phyloP scores from a whole-genome alignment of 2,888 invertebrate genomes.

The Coleophora flavipennella region DNA sequence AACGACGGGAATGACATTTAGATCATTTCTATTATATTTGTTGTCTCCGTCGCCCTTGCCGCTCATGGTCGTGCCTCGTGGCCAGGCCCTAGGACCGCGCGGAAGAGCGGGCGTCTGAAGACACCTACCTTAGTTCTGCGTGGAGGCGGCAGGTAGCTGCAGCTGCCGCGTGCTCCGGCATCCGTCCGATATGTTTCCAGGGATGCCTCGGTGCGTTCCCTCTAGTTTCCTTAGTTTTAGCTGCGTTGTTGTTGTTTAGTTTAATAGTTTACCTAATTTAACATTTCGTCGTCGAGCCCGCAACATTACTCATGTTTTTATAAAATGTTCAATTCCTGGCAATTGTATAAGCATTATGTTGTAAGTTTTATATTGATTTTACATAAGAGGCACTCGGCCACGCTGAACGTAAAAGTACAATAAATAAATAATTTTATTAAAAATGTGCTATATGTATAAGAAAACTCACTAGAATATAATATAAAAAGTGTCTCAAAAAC shows the following conservation, averaged over 20 bases:
- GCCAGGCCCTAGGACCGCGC: too few relatives aligned
- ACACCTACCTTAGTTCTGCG: not conserved
- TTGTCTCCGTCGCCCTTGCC: too few relatives aligned
- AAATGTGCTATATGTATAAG: constrained; percentile 54
- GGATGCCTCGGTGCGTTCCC: constrained; percentile 27
- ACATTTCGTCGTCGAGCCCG: constrained; percentile 20
- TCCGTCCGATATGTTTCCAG: constrained; percentile 32
- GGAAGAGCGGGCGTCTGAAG: too few relatives aligned
- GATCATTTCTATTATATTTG: too few relatives aligned
- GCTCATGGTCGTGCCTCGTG: too few relatives aligned
- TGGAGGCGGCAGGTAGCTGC: not conserved
- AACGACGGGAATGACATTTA: too few relatives aligned
- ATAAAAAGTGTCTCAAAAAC: constrained; percentile 56
- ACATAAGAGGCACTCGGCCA: constrained; percentile 55
- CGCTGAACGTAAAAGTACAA: constrained; percentile 62
- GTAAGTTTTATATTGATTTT: constrained; percentile 66
- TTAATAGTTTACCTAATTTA: constrained; percentile 14
- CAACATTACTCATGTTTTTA: constrained; percentile 24
- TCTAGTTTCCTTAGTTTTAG: constrained; percentile 22
- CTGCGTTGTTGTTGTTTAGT: constrained; percentile 26
- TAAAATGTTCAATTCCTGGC: constrained; percentile 34
- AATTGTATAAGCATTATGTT: constrained; percentile 41
- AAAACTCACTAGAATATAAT: constrained; percentile 56
- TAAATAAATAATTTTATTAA: constrained; percentile 45
- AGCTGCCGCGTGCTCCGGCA: constrained; percentile 14